Evolutionary conservation across 2,113 vertebrate species (phyloP).

Genomic region (Martes martes): DNA sequence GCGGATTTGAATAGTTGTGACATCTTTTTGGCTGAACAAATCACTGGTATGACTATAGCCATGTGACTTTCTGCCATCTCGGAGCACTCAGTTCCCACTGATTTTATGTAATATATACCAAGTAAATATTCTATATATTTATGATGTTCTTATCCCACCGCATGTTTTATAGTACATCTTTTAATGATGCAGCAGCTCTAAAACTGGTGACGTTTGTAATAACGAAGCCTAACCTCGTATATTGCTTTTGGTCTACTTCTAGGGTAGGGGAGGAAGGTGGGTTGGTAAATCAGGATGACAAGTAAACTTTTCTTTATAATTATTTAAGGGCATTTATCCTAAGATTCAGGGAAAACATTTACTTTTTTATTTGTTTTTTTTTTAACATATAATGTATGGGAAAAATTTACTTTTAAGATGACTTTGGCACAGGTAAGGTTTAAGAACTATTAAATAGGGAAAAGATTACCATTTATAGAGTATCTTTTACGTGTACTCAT

Average conservation of each 20-base stretch:
- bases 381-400: not conserved
- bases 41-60: not conserved
- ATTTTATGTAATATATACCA: not conserved
- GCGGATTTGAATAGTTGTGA: not conserved
- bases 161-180: not conserved
- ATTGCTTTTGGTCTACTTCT: not conserved
- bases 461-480: not conserved
- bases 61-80: not conserved
- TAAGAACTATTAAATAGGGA: not conserved
- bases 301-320: not conserved
- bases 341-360: not conserved
- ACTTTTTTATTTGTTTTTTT: not conserved
- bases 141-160: not conserved
- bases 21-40: not conserved
- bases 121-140: not conserved
- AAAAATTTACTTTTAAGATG: not conserved
- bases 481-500: not conserved
- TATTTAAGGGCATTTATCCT: not conserved
- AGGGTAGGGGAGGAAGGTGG: not conserved
- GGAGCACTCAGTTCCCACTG: not conserved
- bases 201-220: not conserved
- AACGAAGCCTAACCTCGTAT: not conserved
- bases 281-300: not conserved
- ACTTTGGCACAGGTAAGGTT: not conserved
- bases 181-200: not conserved